Evolutionary conservation across 1,140 invertebrate genomes (phyloP), one percentile per base, ranked within the genome.

Genomic region (Galleria mellonella): DNA sequence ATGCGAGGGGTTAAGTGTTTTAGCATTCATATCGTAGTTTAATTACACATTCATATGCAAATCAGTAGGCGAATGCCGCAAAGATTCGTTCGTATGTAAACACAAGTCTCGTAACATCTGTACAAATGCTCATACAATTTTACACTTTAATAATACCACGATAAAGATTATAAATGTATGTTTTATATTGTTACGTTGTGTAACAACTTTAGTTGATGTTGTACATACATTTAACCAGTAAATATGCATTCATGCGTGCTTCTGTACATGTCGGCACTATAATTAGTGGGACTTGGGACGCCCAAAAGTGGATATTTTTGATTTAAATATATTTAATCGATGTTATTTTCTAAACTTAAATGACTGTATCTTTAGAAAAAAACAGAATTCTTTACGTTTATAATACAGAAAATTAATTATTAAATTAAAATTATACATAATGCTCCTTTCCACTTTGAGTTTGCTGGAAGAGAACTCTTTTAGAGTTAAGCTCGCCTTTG

Each of bases 41-140:
- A 83, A 83, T 83, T 83, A 85, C 75, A 82, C 72, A 83, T 85
- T 85, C 76, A 79, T 82, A 85, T 83, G 82, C 70, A 83, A 83
- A 85, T 85, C 52, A 69, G 66, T 65, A 68, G 55, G 52, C 64
- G 70, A 73, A 71, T 60, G 65, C 60, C 61, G 63, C 63, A 73
- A 78, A 72, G 70, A 78, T 75, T 73, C 70, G 72, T 75, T 62
- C 72, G 47, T 23, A 8, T 15, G 1, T 33, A 12, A 8, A 37
- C 10, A 9, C 15, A 33, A 10, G 32, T 30, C n/a, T 11, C 15
- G 23, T 13, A 17, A 10, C 42, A 44, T 36, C 36, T 36, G 32
- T 12, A 17, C 11, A 4, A 43, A 23, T 15, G 31, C 28, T n/a
- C 33, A 37, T 14, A n/a, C 32, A 13, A 44, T 27, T 35, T 44